Conservation (phyloP, 2,113 vertebrate species). For the Cyprinus carpio region DNA sequence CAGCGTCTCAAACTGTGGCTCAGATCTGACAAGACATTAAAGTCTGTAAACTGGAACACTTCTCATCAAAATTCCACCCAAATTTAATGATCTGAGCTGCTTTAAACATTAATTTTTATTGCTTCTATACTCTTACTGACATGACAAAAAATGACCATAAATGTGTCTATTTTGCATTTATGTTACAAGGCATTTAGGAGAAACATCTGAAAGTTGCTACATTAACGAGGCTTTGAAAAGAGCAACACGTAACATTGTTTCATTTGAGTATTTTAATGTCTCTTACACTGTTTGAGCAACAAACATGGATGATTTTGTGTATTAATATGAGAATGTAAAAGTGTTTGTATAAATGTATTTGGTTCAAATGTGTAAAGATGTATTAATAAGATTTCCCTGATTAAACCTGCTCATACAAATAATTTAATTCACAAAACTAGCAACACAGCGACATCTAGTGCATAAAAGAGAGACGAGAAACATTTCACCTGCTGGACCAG, state of each 20-base stretch:
- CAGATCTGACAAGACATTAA: background rate
- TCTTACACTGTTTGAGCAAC: background rate
- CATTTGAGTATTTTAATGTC: background rate
- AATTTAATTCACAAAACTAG: background rate
- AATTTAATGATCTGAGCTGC: background rate
- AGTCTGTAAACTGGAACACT: background rate
- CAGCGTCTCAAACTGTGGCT: background rate
- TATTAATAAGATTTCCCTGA: background rate
- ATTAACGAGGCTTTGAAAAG: background rate
- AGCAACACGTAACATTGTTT: background rate
- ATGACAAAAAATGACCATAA: background rate
- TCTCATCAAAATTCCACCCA: background rate
- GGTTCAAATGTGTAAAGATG: too few species aligned
- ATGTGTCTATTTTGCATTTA: background rate
- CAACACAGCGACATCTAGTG: background rate
- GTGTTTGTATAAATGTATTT: too few species aligned
- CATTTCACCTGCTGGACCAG: background rate
- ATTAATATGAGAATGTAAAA: background rate
- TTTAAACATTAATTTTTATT: background rate
- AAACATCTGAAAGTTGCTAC: background rate
- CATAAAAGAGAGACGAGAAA: background rate
- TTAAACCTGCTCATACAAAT: background rate
- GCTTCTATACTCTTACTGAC: background rate
- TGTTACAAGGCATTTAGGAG: background rate
- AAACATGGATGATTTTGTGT: background rate